These are phyloP conservation scores for Rhagologus leucostigma DNA, from an alignment of 2,113 vertebrate genomes.

Conservation along the genomic window DNA sequence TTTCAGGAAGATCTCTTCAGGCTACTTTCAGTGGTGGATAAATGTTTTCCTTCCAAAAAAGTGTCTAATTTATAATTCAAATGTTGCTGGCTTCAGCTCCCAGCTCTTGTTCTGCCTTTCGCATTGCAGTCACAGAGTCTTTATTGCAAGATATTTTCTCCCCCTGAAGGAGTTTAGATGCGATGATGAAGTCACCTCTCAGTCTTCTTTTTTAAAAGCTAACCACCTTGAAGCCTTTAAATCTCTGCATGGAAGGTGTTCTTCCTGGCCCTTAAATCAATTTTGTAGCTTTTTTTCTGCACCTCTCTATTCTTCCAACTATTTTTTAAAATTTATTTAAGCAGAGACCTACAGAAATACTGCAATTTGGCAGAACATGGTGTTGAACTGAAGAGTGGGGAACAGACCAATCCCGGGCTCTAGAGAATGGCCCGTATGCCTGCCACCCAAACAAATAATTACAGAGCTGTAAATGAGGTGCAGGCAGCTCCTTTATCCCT, in stretches of 20 bases:
- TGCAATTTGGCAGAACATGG: neutral
- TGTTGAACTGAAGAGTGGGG: neutral
- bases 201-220: neutral
- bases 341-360: neutral
- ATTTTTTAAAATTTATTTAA: neutral
- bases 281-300: neutral
- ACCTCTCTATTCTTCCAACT: neutral
- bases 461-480: neutral
- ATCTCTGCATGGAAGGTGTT: neutral
- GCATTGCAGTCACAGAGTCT: neutral
- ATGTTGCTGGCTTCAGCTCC: neutral
- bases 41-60: neutral
- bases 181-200: neutral
- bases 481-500: neutral
- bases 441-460: conserved; percentile 15
- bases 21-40: neutral
- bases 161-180: neutral
- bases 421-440: neutral
- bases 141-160: neutral
- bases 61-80: conserved; percentile 9
- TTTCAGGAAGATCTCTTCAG: neutral
- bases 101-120: neutral
- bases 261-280: conserved; percentile 17
- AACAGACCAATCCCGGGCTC: neutral
- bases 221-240: conserved; percentile 8